Base-by-base conservation (phyloP, 2,797 vertebrate genomes). In the Arnoldichthys spilopterus region DNA sequence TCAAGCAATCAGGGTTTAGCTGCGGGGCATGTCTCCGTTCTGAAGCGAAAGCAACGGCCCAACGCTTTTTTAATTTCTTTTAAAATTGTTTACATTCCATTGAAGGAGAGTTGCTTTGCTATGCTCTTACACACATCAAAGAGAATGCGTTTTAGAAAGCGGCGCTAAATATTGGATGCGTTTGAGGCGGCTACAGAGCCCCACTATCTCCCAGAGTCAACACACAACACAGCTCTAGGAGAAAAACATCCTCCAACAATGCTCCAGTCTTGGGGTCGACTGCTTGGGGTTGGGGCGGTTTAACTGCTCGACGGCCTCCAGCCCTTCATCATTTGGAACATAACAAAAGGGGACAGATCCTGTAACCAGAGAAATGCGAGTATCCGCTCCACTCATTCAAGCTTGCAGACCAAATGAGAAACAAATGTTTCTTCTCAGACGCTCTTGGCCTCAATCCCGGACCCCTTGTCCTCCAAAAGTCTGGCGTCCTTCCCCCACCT, bases 391-490 rank as follows among this genome's bases (percentile, higher is more conserved):
- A 64, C 80, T 78, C 82, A 80, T 43, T 83, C 83, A 81, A 79
- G 79, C 79, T 78, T 67, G 71, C 75, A 73, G 77, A 72, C 84
- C 76, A 85, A 86, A 90, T 79, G 63, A 89, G 84, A 87, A 89
- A 87, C 87, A 87, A 90, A 88, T 83, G 84, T 84, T 83, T 68
- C 83, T 76, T 84, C 86, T 88, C 83, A 76, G 87, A 87, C 68
- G 53, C 64, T 81, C 64, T 76, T 81, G 85, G 85, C 80, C 34
- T 51, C 15, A n/a, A 74, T 79, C 73, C 73, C 76, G 7, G 74
- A 58, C 72, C 82, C 59, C 63, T 81, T 73, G 79, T 81, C 70
- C 78, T 82, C 77, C 56, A 54, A 62, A 66, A 51, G 83, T 68
- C 77, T 70, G 47, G 62, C 80, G 34, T 54, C 45, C 68, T 74